Base-by-base conservation (phyloP, 1,140 invertebrate species). In the Drosophila eugracilis region DNA sequence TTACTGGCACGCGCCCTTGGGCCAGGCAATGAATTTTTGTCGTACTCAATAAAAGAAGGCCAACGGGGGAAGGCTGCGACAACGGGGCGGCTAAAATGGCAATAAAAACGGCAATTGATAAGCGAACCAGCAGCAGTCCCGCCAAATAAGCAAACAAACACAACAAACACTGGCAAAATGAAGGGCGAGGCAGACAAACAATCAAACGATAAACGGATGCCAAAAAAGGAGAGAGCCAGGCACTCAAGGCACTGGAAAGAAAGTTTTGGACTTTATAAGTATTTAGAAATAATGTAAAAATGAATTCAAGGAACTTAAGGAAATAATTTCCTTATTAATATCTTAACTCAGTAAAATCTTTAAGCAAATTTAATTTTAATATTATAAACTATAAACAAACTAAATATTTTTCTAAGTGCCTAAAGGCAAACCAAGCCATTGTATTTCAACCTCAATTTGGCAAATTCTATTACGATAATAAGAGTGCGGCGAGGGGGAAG, bases 361-460 rank as follows among this genome's bases (percentile, higher is more conserved):
- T n/a, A n/a, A n/a, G n/a, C n/a, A n/a, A n/a, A n/a, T n/a, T n/a
- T n/a, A n/a, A n/a, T n/a, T n/a, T n/a, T n/a, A n/a, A n/a, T n/a
- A n/a, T n/a, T n/a, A n/a, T n/a, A n/a, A n/a, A n/a, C n/a, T n/a
- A n/a, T n/a, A n/a, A n/a, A n/a, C n/a, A 3, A 10, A 12, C 28
- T 14, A 15, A 5, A 5, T 22, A 22, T 58, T 37, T 26, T 26
- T 60, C 17, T 10, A 6, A 10, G 41, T 60, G 24, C 24, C 19
- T 5, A 4, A 44, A 12, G 15, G 21, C 32, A 45, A 65, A 37
- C 41, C 21, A 62, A 47, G 60, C 60, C 54, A 71, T 78, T 77
- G 83, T 62, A 90, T 90, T 90, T 90, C 89, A 90, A 90, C 89
- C 89, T 90, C 89, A 90, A 90, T 90, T 90, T 89, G 89, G 78